Evolutionary conservation across 1,140 invertebrate species (phyloP).

Genomic region (Tribolium madens): DNA sequence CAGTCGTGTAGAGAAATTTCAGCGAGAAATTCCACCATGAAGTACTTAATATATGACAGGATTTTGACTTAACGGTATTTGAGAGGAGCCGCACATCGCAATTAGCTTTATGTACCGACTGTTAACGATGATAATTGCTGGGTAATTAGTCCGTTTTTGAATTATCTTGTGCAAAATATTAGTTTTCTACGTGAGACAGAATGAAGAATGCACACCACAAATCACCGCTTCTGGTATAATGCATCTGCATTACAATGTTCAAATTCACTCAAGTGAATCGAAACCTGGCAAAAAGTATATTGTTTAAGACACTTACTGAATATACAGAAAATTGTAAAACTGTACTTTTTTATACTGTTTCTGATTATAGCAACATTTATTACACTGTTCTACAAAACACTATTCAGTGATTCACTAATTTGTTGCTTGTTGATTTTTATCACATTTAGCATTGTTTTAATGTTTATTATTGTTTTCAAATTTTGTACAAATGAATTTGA

Average conservation of each 20-base stretch:
- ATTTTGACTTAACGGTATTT: constrained; percentile 22
- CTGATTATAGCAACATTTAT: not conserved
- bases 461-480: not conserved
- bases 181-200: not conserved
- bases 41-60: constrained; percentile 20
- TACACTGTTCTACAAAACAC: not conserved
- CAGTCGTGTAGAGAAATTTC: constrained; percentile 16
- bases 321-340: not conserved
- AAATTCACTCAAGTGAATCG: not conserved
- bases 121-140: not conserved
- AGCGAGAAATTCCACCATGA: constrained; percentile 2
- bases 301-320: not conserved
- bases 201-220: not conserved
- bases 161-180: not conserved
- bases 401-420: not conserved
- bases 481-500: not conserved
- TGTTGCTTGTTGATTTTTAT: not conserved
- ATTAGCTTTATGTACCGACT: constrained; percentile 14
- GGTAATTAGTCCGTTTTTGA: not conserved
- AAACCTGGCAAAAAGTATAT: not conserved
- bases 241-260: not conserved
- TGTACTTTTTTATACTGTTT: not conserved
- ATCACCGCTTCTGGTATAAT: not conserved
- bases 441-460: not conserved
- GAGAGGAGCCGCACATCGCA: not conserved